Base-by-base conservation (phyloP, 2,797 vertebrate genomes). In the Gymnodraco acuticeps region DNA sequence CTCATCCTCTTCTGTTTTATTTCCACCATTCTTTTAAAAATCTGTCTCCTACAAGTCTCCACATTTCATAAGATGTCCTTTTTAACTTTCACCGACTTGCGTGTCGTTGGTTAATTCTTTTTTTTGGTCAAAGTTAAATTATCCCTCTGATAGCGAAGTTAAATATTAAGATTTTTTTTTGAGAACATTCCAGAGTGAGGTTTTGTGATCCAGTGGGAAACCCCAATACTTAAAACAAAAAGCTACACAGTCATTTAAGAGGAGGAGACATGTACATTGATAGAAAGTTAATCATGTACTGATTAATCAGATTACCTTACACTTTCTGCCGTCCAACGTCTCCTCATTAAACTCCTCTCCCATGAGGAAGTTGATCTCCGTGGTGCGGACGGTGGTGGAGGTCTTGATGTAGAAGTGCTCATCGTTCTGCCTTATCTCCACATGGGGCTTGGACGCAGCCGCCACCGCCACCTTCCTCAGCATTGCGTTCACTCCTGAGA, bases 331-430 rank as follows among this genome's bases (percentile, higher is more conserved):
- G 3, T 99, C 98, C 88, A 99, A 96, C 0, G 98, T 99, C 91
- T 99, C 97, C 88, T 99, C 98, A 10, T 96, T 95, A 33, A 98
- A 99, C 93, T 96, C 97, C 89, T 98, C 95, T 3, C 97, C 98
- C 5, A 99, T 92, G 78, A 92, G 92, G 88, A 99, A 99, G 94
- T 92, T 96, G 94, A 99, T 97, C 93, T 99, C 97, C 0, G 97
- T 99, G 91, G 98, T 99, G 88, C 97, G 96, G 71, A 99, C 96
- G 0, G 97, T 97, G 87, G 98, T 99, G 77, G 97, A 98, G 4
- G 98, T 99, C 89, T 98, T 99, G 88, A 99, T 99, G 94, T 98
- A 99, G 94, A 99, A 99, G 74, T 95, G 95, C 77, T 99, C 96
- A 3, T 96, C 97, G 1, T 96, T 96, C 93, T 99, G 98, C 73